Percentiles rank a stretch among this genome's conserved stretches.
Conservation (phyloP, 2,888 invertebrate species). For the Aleiodes alternator region DNA sequence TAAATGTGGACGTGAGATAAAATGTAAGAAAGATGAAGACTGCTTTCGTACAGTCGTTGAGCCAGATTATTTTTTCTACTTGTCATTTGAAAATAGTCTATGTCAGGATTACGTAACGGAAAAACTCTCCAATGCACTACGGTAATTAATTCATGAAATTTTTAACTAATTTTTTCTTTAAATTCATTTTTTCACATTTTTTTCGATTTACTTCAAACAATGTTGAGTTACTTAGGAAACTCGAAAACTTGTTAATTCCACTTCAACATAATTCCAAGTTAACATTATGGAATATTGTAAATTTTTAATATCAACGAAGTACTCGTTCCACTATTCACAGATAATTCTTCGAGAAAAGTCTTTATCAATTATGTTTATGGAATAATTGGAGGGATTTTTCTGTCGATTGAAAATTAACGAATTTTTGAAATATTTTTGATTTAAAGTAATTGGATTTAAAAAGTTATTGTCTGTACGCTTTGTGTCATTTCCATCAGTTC, state of each 20-base stretch:
- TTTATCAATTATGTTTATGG: no score
- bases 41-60: slow-evolving; percentile 74
- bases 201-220: not conserved
- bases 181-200: slow-evolving; percentile 9
- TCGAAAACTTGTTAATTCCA: not conserved
- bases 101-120: slow-evolving; percentile 84
- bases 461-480: no score
- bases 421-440: no score
- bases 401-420: no score
- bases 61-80: slow-evolving; percentile 82
- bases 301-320: no score
- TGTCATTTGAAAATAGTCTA: slow-evolving; percentile 84
- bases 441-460: no score
- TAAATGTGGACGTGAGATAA: slow-evolving; percentile 77
- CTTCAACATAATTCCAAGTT: not conserved
- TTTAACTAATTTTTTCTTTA: not conserved
- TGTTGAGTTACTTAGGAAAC: not conserved
- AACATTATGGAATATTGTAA: no score
- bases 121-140: slow-evolving; percentile 78
- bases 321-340: no score
- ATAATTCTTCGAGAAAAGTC: no score
- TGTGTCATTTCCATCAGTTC: no score
- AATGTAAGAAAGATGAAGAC: slow-evolving; percentile 68
- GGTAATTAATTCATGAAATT: slow-evolving; percentile 69
- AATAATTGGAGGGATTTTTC: no score